Conservation (phyloP, 2,888 invertebrate genomes). For the Harmothoe impar region DNA sequence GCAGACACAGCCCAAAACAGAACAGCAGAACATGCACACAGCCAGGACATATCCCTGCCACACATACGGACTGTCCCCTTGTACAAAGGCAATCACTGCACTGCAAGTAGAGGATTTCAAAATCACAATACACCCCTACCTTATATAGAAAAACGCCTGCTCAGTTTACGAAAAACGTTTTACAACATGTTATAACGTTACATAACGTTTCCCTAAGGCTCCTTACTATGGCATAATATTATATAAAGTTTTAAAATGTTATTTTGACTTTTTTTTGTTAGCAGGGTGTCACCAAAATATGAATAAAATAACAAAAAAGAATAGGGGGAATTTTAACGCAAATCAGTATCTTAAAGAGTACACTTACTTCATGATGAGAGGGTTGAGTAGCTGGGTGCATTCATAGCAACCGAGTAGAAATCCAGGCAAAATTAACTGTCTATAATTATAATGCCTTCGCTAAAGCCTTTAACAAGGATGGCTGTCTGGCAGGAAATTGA, state of each 20-base stretch:
- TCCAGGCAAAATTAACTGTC: neutral
- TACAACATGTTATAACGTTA: neutral
- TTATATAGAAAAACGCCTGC: neutral
- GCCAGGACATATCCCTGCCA: constrained; percentile 71
- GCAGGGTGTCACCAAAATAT: neutral
- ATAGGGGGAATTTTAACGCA: neutral
- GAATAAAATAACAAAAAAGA: neutral
- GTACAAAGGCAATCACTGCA: constrained; percentile 67
- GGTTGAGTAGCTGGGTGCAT: neutral
- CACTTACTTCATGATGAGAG: constrained; percentile 15
- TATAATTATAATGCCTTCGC: constrained; percentile 2
- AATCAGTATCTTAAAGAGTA: neutral
- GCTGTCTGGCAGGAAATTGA: too few species aligned
- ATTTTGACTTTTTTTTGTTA: neutral
- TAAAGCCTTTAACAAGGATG: neutral
- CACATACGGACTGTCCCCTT: constrained; percentile 63
- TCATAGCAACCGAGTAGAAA: neutral
- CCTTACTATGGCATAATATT: too few species aligned
- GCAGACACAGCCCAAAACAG: constrained; percentile 64
- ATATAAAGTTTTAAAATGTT: too few species aligned
- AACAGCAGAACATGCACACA: constrained; percentile 67
- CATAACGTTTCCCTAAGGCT: too few species aligned
- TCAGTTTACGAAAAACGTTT: neutral
- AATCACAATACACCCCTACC: too few species aligned
- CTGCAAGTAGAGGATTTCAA: too few species aligned